Percentiles rank a stretch among this genome's conserved stretches.
phyloP scores from a whole-genome alignment of 2,888 invertebrate genomes.

The Ochlodes sylvanus region DNA sequence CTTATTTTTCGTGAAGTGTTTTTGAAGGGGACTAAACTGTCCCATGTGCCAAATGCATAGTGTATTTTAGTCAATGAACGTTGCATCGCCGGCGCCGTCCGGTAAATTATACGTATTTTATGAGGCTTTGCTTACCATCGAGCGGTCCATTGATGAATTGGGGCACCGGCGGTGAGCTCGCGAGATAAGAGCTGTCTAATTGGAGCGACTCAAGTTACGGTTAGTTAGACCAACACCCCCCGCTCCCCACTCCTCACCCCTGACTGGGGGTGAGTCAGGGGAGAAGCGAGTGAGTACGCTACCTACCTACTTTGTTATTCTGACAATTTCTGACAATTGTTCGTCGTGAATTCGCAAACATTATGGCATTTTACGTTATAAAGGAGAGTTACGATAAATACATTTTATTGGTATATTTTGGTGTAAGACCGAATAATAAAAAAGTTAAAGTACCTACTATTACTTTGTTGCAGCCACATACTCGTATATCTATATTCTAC shows the following conservation, averaged over 20 bases:
- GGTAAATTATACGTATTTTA: neutral
- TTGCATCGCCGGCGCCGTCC: no score
- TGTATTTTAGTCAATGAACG: no score
- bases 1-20: no score
- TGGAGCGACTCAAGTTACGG: slow-evolving; percentile 6
- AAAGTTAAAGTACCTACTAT: no score
- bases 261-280: neutral
- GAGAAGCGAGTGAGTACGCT: neutral
- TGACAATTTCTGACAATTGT: slow-evolving; percentile 4
- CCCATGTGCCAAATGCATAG: no score
- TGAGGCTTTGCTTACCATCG: neutral
- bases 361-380: neutral
- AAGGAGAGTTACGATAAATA: neutral
- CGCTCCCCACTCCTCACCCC: neutral
- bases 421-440: neutral
- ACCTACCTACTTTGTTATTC: slow-evolving; percentile 1
- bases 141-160: neutral
- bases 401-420: neutral
- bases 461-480: no score
- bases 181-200: slow-evolving; percentile 9
- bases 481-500: no score
- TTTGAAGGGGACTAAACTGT: no score
- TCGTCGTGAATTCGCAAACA: neutral
- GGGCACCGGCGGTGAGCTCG: neutral
- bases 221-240: slow-evolving; percentile 2